phyloP scores from a whole-genome alignment of 2,113 vertebrate genomes.

The Chaetura pelagica region DNA sequence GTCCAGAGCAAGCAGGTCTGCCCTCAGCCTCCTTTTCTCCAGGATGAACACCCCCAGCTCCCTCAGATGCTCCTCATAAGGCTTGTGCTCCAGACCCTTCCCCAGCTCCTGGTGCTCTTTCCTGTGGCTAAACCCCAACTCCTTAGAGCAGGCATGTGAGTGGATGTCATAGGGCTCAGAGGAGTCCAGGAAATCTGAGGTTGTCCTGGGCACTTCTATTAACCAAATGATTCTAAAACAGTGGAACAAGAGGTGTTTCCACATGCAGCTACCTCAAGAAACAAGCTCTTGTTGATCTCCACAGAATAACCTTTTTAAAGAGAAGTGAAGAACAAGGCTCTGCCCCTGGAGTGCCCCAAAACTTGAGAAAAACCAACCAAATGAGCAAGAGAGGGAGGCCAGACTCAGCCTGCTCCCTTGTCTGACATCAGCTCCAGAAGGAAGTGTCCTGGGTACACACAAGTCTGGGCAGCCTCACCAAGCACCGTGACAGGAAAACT shows the following conservation, averaged over 20 bases:
- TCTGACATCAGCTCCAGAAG: background rate
- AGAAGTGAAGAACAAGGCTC: background rate
- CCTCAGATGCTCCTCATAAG: too few species aligned
- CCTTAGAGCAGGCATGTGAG: background rate
- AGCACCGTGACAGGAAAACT: background rate
- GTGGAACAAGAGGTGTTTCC: background rate
- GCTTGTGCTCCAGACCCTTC: too few species aligned
- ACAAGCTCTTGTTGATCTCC: background rate
- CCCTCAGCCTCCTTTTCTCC: too few species aligned
- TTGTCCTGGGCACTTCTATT: background rate
- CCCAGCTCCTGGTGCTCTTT: background rate
- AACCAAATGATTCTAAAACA: background rate
- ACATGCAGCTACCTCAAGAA: fast-evolving
- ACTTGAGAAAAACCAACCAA: background rate
- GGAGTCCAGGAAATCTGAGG: background rate
- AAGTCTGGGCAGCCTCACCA: background rate
- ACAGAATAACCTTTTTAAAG: background rate
- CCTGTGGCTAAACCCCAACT: background rate
- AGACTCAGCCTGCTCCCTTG: background rate
- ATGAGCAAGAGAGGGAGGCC: background rate
- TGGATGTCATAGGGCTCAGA: fast-evolving
- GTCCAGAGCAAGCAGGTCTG: too few species aligned
- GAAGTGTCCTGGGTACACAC: background rate
- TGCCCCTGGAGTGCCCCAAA: background rate
- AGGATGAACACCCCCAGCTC: too few species aligned